Evolutionary conservation across 2,113 vertebrate genomes (phyloP).

Genomic region (Lophotis ruficrista): DNA sequence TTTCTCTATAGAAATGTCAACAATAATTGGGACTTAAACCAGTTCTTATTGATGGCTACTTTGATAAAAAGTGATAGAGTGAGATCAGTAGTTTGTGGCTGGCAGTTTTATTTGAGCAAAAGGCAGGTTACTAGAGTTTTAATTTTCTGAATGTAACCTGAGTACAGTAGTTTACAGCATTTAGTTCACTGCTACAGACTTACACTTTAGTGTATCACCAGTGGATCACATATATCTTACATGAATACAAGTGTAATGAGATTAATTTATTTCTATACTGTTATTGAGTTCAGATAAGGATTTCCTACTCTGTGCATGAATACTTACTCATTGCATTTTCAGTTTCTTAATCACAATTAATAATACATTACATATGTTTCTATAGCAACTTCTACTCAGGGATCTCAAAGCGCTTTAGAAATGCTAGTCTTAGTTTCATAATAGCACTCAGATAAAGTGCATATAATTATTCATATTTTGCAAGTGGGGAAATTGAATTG

Average conservation of each 20-base stretch:
- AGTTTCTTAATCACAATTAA: conserved; percentile 26
- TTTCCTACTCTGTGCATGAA: neutral
- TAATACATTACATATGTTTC: neutral
- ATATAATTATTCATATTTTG: neutral
- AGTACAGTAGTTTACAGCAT: neutral
- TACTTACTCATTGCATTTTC: neutral
- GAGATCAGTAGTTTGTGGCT: neutral
- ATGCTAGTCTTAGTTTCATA: neutral
- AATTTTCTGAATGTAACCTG: neutral
- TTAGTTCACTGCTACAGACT: neutral
- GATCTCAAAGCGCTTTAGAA: conserved; percentile 11
- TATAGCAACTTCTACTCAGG: neutral
- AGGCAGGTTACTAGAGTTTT: neutral
- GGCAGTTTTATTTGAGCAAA: neutral
- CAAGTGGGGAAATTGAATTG: neutral
- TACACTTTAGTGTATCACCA: neutral
- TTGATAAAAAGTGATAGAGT: neutral
- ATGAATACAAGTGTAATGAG: neutral
- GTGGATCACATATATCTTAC: neutral
- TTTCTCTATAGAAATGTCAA: neutral
- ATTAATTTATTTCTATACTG: neutral
- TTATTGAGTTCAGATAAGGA: neutral
- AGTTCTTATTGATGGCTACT: neutral
- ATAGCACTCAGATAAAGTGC: neutral
- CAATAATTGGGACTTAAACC: neutral